Percentiles rank a stretch among this genome's conserved stretches.
Evolutionary conservation across 1,140 invertebrate genomes (phyloP).

Genomic region (Scylla paramamosain): DNA sequence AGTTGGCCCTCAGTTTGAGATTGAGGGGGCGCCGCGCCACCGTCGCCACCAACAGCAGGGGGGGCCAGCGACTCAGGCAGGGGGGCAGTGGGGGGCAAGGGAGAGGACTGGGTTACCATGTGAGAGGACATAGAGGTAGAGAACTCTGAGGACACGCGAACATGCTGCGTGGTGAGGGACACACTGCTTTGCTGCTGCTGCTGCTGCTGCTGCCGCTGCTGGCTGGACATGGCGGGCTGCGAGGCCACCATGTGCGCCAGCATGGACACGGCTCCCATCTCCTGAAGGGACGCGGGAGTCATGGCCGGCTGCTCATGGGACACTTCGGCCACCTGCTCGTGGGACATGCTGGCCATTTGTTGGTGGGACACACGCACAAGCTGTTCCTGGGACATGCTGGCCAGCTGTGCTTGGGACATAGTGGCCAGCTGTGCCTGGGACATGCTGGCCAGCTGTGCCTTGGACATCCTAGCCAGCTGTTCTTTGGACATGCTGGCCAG

Average conservation of each 20-base stretch:
- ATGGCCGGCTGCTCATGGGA: not conserved
- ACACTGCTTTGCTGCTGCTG: slow-evolving; percentile 24
- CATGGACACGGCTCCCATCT: not conserved
- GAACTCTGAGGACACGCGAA: slow-evolving; percentile 53
- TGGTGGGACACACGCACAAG: not conserved
- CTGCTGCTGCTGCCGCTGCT: slow-evolving; percentile 3
- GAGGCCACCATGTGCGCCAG: not conserved
- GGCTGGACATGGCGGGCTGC: not conserved
- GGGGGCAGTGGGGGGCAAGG: not conserved
- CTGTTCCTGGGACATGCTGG: slow-evolving; percentile 30
- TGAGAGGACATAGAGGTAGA: slow-evolving; percentile 38
- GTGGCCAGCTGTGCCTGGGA: not conserved
- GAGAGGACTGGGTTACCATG: not conserved
- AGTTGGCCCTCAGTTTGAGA: not conserved
- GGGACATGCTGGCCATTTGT: not conserved
- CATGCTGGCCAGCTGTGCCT: not conserved
- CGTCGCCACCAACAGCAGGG: not conserved
- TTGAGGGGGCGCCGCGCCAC: not conserved
- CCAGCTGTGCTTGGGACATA: not conserved
- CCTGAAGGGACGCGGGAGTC: not conserved
- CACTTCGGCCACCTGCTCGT: not conserved
- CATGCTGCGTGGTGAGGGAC: slow-evolving; percentile 37
- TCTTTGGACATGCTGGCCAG: not conserved
- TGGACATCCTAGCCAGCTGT: not conserved
- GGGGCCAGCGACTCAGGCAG: not conserved